phyloP scores from a whole-genome alignment of 1,140 invertebrate genomes.

The Drosophila pseudoananassae region DNA sequence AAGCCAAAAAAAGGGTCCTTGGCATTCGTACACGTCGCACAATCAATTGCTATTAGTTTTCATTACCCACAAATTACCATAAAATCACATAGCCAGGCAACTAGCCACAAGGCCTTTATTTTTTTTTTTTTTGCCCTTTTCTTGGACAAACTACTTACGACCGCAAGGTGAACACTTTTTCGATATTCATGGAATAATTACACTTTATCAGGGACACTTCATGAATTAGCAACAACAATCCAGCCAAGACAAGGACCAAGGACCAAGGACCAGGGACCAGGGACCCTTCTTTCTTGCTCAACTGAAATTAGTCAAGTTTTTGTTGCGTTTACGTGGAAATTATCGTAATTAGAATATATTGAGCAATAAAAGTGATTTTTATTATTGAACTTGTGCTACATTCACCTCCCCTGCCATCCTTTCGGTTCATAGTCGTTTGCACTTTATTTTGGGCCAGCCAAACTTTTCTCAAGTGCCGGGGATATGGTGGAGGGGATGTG shows the following conservation, averaged over 20 bases:
- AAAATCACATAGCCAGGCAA: conserved; percentile 70
- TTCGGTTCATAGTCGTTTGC: conserved; percentile 24
- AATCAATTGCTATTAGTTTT: conserved; percentile 82
- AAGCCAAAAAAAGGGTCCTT: conserved; percentile 38
- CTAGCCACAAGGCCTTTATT: conserved; percentile 7
- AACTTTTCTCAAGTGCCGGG: conserved; percentile 10
- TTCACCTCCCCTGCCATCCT: not conserved
- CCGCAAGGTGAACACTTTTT: conserved; percentile 64
- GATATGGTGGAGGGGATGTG: not conserved
- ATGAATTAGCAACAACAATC: conserved; percentile 65
- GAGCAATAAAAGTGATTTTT: conserved; percentile 82
- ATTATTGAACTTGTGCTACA: conserved; percentile 58
- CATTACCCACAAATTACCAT: conserved; percentile 79
- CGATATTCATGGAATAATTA: conserved; percentile 82
- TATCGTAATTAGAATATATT: conserved; percentile 81
- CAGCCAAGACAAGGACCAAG: too few species aligned
- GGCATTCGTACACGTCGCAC: conserved; percentile 70
- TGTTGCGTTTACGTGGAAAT: conserved; percentile 76
- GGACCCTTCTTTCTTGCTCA: not conserved
- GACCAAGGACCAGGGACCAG: not conserved
- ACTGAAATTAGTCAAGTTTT: conserved; percentile 74
- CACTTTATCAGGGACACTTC: conserved; percentile 75
- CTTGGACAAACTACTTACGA: conserved; percentile 16
- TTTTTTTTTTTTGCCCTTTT: not conserved
- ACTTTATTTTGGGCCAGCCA: conserved; percentile 26